Conservation (phyloP, 2,113 vertebrate genomes). For the Oplegnathus fasciatus region DNA sequence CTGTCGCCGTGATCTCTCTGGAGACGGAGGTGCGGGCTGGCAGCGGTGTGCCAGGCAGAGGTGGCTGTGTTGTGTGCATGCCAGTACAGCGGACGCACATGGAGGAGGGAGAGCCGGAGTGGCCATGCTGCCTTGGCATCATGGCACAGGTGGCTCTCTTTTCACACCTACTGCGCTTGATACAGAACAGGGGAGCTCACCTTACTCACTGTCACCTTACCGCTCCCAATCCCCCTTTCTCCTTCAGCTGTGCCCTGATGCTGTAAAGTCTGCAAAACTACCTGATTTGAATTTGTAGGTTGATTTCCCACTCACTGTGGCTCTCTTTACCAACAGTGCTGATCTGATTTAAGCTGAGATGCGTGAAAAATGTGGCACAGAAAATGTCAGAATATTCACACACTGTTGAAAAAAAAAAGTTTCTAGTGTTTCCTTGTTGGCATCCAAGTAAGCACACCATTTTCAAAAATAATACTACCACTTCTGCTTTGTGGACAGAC, state of each 20-base stretch:
- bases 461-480: background rate
- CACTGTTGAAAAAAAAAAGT: background rate
- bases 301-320: background rate
- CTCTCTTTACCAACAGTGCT: background rate
- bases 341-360: background rate
- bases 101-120: background rate
- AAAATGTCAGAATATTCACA: background rate
- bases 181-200: background rate
- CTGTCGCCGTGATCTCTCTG: background rate
- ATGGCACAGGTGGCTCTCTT: constrained; percentile 32
- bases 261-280: background rate
- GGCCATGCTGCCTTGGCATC: constrained; percentile 13
- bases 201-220: constrained; percentile 39
- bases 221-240: background rate
- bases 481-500: background rate
- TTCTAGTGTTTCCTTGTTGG: too few species aligned
- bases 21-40: constrained; percentile 2
- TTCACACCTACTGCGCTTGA: constrained; percentile 23
- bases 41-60: background rate
- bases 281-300: background rate
- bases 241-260: background rate
- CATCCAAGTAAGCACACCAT: background rate
- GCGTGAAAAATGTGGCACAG: background rate
- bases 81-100: background rate
- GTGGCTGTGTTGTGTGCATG: background rate